Evolutionary conservation across 2,113 vertebrate species (phyloP), one percentile per base, ranked within the genome.

Genomic region (Asarcornis scutulata): DNA sequence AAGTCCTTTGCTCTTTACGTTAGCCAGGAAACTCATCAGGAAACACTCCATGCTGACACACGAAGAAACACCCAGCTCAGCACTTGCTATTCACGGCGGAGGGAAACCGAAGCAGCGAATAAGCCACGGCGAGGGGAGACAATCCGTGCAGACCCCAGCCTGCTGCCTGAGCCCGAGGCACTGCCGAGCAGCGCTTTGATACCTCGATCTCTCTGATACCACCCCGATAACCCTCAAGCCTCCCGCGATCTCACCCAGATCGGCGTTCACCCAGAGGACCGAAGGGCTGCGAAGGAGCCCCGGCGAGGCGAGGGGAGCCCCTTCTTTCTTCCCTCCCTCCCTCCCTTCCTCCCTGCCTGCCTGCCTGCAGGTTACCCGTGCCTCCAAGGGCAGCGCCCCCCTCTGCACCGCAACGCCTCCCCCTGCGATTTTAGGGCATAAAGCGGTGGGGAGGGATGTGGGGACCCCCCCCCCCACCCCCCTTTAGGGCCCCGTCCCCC

Each of bases 371-470:
- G 3, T 31, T 25, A 34, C 13, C 26, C 36, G 6, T 25, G 15
- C 13, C 26, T 42, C n/a, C 16, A 64, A 32, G 50, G 76, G 40
- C 31, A 10, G 44, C 5, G 23, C 52, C 38, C 56, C 78, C 21
- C 17, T 13, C 32, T 53, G 32, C 58, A 68, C 27, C 31, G 91
- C 21, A 23, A 36, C 60, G 29, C 13, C 22, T 13, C 36, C 7
- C 26, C 13, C 16, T 5, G 7, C 66, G 42, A n/a, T 0, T 9
- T 13, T 0, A 55, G 36, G 4, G 40, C 40, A 50, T 29, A 29
- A 75, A 46, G 42, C 34, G 46, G 32, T 0, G 7, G 8, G 63
- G 27, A 80, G 80, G 69, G 13, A 52, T 6, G 3, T 36, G 40
- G 40, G 12, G 9, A n/a, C 4, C 38, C 38, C 38, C 38, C 9